Base-by-base conservation (phyloP, 64 coral and sea anemone species). In the Orbicella faveolata region DNA sequence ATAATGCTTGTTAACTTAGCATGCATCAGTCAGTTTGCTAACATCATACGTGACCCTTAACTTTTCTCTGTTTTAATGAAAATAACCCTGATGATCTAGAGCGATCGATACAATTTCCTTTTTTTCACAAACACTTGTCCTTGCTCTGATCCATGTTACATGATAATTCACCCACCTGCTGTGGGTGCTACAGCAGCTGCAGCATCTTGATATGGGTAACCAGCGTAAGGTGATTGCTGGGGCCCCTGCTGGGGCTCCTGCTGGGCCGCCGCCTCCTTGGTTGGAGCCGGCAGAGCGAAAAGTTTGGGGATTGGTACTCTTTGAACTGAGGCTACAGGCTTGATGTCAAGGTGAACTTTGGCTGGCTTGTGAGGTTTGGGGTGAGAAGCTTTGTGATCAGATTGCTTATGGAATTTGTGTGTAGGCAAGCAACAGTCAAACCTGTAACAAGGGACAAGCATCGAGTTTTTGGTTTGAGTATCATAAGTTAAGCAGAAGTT, bases 401-500 rank as follows among this genome's bases (percentile, higher is more conserved):
- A 70, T 25, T 70, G 67, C 23, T 70, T 83, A 21, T 87, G 64
- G 75, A 87, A 86, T 48, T 87, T 87, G 62, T 87, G 74, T 19
- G 90, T 87, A 19, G 83, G 83, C 75, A 92, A 87, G 74, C 90
- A 92, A 36, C 90, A 92, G 26, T 79, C 48, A 78, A 92, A 92
- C 30, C 65, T 92, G 75, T 72, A 52, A 85, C 26, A 85, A 73
- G 8, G 25, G n/a, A 52, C 1, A 70, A 30, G 20, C 3, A 51
- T 44, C 68, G 11, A 85, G 63, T 23, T 74, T 15, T 74, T 74
- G n/a, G 69, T 80, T 44, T 59, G 2, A 59, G 15, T 59, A 59
- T 48, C 44, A 48, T 48, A 48, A 48, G 44, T 48, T 3, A 48
- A 6, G 2, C 44, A 48, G 44, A 48, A 48, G 44, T 3, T 48